These are phyloP conservation scores for Epinephelus moara DNA, from an alignment of 2,113 vertebrate genomes.

Conservation along the genomic window DNA sequence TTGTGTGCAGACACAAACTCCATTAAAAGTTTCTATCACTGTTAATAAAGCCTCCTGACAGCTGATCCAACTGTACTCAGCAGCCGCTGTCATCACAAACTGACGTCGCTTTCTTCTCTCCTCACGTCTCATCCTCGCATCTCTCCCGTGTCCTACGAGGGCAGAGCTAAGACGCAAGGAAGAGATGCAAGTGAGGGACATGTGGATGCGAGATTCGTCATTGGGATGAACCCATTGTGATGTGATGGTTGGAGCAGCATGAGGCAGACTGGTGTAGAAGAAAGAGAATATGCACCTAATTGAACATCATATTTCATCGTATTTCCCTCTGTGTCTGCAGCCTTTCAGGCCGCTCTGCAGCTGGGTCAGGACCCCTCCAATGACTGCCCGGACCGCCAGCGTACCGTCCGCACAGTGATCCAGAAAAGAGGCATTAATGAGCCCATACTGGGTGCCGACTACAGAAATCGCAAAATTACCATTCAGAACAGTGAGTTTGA, in stretches of 20 bases:
- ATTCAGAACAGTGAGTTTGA: constrained; percentile 92
- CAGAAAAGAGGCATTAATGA: constrained; percentile 91
- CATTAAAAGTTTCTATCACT: too few relatives aligned
- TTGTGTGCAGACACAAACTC: too few relatives aligned
- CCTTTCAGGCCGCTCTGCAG: constrained; percentile 90
- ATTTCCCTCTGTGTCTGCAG: constrained; percentile 72
- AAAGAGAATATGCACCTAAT: neutral
- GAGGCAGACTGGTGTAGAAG: neutral
- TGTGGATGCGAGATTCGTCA: too few relatives aligned
- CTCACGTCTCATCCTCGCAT: too few relatives aligned
- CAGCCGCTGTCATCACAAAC: too few relatives aligned
- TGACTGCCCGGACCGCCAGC: constrained; percentile 91
- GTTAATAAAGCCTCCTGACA: too few relatives aligned
- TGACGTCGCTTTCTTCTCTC: too few relatives aligned
- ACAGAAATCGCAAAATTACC: constrained; percentile 93
- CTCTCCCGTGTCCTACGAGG: too few relatives aligned
- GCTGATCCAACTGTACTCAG: too few relatives aligned
- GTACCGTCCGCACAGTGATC: constrained; percentile 91
- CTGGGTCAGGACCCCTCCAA: constrained; percentile 93
- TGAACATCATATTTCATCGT: neutral
- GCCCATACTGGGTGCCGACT: constrained; percentile 89
- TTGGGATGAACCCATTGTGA: too few relatives aligned
- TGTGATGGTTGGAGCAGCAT: neutral
- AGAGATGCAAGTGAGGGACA: too few relatives aligned
- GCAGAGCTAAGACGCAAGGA: too few relatives aligned